phyloP scores from a whole-genome alignment of 1,140 invertebrate species.

The Hydropsyche tenuis region DNA sequence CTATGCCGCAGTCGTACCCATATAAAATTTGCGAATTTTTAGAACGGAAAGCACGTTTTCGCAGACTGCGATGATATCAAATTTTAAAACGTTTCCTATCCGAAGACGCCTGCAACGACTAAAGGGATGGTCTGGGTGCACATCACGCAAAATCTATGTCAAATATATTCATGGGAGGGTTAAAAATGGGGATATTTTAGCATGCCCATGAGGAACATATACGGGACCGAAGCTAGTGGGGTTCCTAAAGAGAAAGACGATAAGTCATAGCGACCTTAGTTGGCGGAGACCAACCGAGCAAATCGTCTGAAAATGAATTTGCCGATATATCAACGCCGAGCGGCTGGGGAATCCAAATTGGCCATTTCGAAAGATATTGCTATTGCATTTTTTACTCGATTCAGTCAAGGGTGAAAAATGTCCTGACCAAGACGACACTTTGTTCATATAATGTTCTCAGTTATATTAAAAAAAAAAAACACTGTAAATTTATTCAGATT shows the following conservation, averaged over 20 bases:
- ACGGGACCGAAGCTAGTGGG: conserved; percentile 32
- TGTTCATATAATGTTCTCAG: no score
- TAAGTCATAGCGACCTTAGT: conserved; percentile 46
- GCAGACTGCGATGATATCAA: not conserved
- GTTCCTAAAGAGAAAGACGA: conserved; percentile 14
- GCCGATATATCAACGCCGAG: conserved; percentile 39
- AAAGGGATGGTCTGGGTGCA: not conserved
- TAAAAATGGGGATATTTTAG: conserved; percentile 43
- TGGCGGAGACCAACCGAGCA: conserved; percentile 22
- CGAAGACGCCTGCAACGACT: conserved; percentile 10
- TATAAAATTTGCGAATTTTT: not conserved
- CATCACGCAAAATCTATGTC: conserved; percentile 49
- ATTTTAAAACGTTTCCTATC: conserved; percentile 5
- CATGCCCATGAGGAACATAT: conserved; percentile 46
- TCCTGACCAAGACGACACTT: no score
- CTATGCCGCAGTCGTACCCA: not conserved
- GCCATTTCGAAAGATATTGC: conserved; percentile 37
- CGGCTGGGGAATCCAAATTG: conserved; percentile 44
- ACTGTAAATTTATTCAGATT: no score
- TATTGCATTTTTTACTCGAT: not conserved
- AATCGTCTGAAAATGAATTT: conserved; percentile 50
- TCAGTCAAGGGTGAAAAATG: no score
- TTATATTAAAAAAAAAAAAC: no score
- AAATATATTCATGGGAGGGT: conserved; percentile 50
- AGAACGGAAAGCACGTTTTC: not conserved